Base-by-base conservation (phyloP, 2,113 vertebrate species). In the Nycticryphes semicollaris region DNA sequence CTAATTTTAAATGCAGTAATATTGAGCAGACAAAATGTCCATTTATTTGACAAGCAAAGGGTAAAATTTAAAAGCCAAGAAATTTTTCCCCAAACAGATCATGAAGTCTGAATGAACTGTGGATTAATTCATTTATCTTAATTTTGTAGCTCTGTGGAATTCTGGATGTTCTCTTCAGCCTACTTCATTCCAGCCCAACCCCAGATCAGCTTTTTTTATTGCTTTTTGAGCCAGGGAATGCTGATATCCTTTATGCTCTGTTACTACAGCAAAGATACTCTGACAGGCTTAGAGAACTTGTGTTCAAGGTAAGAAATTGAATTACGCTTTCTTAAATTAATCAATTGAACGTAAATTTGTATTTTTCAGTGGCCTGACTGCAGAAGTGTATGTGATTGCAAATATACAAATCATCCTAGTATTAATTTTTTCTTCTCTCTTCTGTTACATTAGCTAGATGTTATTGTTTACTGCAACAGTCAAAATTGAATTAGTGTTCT, bases 121-220 rank as follows among this genome's bases (percentile, higher is more conserved):
- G 18, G 17, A 89, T 88, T 89, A 87, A 93, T 79, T 75, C 67
- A 35, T 14, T 87, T 95, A 31, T 96, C 47, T 92, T 95, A 14
- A 94, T 96, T 91, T 96, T 95, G 87, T 94, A 99, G 99, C 98
- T 99, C 33, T 98, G 98, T 47, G 98, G 98, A 48, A 97, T 99
- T 91, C 96, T 99, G 97, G 98, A 99, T 7, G 31, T 99, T 89
- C 94, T 99, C 76, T 97, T 99, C 94, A 98, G 95, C 93, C 98
- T 99, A 4, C 98, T 99, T 47, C 98, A 98, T 97, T 99, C 97
- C 93, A 99, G 99, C 68, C 98, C 98, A n/a, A 98, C 98, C 30
- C 98, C 98, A 64, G 99, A 99, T 90, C 99, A 99, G 75, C 98
- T 99, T 96, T 99, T 99, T 96, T 98, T 99, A 95, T 96, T 99